These are phyloP conservation scores for Drosophila infuscata DNA, from an alignment of 2,888 invertebrate genomes.

Conservation along the genomic window DNA sequence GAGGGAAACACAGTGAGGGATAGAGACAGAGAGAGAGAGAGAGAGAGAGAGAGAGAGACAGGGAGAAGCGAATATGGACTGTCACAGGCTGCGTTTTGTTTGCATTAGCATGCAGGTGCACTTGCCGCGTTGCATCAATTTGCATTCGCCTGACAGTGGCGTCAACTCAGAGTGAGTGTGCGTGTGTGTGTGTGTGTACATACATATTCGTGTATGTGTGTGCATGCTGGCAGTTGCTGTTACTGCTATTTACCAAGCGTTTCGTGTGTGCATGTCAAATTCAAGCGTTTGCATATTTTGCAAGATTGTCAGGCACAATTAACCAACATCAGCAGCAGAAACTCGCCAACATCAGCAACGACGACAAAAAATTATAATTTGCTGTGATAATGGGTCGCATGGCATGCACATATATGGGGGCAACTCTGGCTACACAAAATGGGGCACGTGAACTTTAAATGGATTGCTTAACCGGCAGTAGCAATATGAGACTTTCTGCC, in stretches of 20 bases:
- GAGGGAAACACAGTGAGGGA: neutral
- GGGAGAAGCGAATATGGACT: constrained; percentile 43
- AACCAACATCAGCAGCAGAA: constrained; percentile 74
- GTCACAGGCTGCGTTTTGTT: constrained; percentile 72
- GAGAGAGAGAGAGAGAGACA: neutral
- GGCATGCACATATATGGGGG: constrained; percentile 24
- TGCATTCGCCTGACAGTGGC: constrained; percentile 61
- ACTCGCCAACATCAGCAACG: constrained; percentile 23
- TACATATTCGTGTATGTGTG: constrained; percentile 28
- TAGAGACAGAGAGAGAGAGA: neutral
- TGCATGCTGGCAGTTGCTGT: constrained; percentile 58
- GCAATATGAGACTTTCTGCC: constrained; percentile 10
- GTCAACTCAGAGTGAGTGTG: constrained; percentile 9
- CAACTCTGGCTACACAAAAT: constrained; percentile 38
- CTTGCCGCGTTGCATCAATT: constrained; percentile 69
- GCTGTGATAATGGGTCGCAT: constrained; percentile 63
- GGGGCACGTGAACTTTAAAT: constrained; percentile 47
- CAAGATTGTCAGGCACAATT: constrained; percentile 78
- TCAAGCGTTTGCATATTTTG: constrained; percentile 79
- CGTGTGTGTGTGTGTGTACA: constrained; percentile 7
- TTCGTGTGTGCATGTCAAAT: constrained; percentile 80
- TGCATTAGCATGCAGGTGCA: constrained; percentile 74
- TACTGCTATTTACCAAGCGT: constrained; percentile 75
- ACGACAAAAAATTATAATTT: constrained; percentile 69
- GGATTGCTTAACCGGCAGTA: constrained; percentile 44